Evolutionary conservation across 2,888 invertebrate genomes (phyloP).

Genomic region (Prosopocoilus inquinatus): DNA sequence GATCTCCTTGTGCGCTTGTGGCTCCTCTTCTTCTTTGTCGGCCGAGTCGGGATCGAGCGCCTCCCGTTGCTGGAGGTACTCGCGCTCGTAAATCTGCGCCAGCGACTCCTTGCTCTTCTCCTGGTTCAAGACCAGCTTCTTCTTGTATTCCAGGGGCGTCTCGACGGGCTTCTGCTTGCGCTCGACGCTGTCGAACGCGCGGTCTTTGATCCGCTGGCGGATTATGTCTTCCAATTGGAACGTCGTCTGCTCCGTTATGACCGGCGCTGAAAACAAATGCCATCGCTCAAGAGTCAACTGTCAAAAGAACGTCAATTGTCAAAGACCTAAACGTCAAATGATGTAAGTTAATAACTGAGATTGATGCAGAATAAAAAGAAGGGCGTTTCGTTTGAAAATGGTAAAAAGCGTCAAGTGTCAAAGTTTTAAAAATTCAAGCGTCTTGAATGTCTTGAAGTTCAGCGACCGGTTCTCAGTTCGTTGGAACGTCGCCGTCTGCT

Average conservation of each 20-base stretch:
- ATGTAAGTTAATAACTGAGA: no score
- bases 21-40: constrained; percentile 61
- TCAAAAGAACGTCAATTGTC: neutral
- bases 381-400: no score
- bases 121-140: constrained; percentile 83
- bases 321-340: neutral
- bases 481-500: no score
- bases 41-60: constrained; percentile 54
- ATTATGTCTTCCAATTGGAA: constrained; percentile 86
- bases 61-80: constrained; percentile 70
- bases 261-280: constrained; percentile 61
- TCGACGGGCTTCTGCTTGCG: constrained; percentile 82
- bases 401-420: no score
- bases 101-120: constrained; percentile 93
- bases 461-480: no score
- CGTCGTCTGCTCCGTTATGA: constrained; percentile 90
- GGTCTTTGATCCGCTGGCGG: constrained; percentile 86
- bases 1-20: constrained; percentile 77
- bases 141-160: constrained; percentile 80
- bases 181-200: constrained; percentile 91
- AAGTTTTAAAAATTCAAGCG: no score
- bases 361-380: no score
- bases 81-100: constrained; percentile 91
- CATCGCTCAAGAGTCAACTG: no score
- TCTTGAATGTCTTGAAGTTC: no score